Evolutionary conservation across 2,888 invertebrate species (phyloP).

Genomic region (Lysandra coridon): DNA sequence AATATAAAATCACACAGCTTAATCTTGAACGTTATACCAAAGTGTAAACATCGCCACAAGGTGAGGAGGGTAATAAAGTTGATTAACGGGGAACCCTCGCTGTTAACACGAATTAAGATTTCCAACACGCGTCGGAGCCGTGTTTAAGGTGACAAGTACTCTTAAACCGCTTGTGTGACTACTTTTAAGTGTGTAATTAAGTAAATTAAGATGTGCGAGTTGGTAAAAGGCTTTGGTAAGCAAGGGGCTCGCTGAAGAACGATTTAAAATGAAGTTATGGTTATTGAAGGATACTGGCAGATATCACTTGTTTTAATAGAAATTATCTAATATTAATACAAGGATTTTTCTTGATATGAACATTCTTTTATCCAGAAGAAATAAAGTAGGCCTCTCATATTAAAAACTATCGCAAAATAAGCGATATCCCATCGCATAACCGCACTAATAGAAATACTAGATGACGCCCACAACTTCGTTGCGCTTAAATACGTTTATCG

Average conservation of each 20-base stretch:
- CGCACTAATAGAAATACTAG: too few relatives aligned
- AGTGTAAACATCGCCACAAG: constrained; percentile 22
- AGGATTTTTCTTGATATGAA: too few relatives aligned
- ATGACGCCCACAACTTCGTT: too few relatives aligned
- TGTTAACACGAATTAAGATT: constrained; percentile 54
- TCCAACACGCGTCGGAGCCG: constrained; percentile 55
- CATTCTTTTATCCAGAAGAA: too few relatives aligned
- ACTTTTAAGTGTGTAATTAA: constrained; percentile 17
- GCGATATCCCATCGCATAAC: too few relatives aligned
- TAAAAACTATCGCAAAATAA: too few relatives aligned
- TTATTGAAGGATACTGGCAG: too few relatives aligned
- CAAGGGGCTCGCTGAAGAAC: not conserved
- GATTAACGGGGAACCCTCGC: constrained; percentile 41
- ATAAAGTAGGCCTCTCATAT: too few relatives aligned
- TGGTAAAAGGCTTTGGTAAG: not conserved
- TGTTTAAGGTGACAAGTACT: constrained; percentile 50
- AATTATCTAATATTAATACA: too few relatives aligned
- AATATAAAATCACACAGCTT: not conserved
- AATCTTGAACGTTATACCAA: constrained; percentile 6
- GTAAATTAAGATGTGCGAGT: not conserved
- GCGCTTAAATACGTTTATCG: too few relatives aligned
- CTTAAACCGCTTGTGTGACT: constrained; percentile 1
- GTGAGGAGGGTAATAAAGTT: constrained; percentile 34
- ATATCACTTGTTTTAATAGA: too few relatives aligned
- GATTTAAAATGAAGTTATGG: too few relatives aligned